Evolutionary conservation across 2,797 vertebrate genomes (phyloP).

Genomic region (Peromyscus nudipes): DNA sequence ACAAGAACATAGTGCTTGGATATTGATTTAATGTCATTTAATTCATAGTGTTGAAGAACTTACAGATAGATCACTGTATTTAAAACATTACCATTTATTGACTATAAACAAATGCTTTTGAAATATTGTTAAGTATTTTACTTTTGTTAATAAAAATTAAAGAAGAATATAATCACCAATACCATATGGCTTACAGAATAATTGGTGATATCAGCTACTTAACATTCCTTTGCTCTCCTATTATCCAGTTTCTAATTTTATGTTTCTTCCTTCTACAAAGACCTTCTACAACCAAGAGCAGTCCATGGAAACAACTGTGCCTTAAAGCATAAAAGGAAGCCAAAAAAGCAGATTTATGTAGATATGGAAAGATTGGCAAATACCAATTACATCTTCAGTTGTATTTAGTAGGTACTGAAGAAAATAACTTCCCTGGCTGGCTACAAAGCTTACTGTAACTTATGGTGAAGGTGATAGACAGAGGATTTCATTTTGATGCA

Average conservation of each 20-base stretch:
- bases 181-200: not conserved
- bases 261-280: constrained; percentile 38
- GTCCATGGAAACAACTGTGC: constrained; percentile 61
- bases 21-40: constrained; percentile 40
- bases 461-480: constrained; percentile 54
- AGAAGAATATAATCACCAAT: not conserved
- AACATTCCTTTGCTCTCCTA: not conserved
- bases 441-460: constrained; percentile 67
- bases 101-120: not conserved
- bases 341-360: constrained; percentile 71
- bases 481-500: constrained; percentile 62
- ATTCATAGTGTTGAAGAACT: constrained; percentile 1
- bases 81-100: constrained; percentile 21
- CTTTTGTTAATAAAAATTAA: not conserved
- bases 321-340: constrained; percentile 62
- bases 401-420: constrained; percentile 72
- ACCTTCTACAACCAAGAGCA: constrained; percentile 56
- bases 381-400: constrained; percentile 79
- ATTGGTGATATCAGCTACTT: constrained; percentile 6
- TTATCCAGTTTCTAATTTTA: not conserved
- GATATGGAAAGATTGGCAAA: constrained; percentile 70
- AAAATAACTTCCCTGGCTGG: constrained; percentile 70
- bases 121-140: constrained; percentile 42
- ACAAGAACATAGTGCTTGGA: not conserved
- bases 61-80: not conserved